A percentile compares a stretch with the other conserved stretches of the same genome.
phyloP scores from a whole-genome alignment of 2,113 vertebrate species.

The Equus przewalskii region DNA sequence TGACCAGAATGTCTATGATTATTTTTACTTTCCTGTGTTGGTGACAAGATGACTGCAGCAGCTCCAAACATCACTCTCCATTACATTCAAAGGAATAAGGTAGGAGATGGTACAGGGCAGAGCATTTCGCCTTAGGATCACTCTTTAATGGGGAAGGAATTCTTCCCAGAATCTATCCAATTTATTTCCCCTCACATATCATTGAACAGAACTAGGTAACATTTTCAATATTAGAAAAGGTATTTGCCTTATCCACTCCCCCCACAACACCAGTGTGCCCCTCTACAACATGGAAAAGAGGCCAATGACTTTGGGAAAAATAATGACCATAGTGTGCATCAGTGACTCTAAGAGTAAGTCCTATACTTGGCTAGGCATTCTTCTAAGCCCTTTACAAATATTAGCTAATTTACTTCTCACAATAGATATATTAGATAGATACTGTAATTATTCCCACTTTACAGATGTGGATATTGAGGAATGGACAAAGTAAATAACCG shows the following conservation, averaged over 20 bases:
- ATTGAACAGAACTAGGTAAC: neutral
- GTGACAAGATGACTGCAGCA: neutral
- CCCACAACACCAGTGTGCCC: neutral
- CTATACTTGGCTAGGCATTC: neutral
- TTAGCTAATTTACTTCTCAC: neutral
- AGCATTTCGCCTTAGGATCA: neutral
- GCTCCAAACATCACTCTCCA: neutral
- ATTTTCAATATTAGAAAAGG: neutral
- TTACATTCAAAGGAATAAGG: neutral
- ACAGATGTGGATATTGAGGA: neutral
- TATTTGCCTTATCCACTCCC: neutral
- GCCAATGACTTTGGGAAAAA: neutral
- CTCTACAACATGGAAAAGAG: neutral
- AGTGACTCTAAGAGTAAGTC: neutral
- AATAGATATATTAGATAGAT: neutral
- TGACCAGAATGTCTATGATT: neutral
- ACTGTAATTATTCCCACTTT: neutral
- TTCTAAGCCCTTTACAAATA: neutral
- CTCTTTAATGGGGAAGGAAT: neutral
- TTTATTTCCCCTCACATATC: neutral
- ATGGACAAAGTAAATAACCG: neutral
- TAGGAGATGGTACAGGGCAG: neutral
- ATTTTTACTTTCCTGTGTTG: neutral
- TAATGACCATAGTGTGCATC: neutral
- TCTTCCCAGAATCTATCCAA: neutral